These are phyloP conservation scores for Cephus pulcher DNA, from an alignment of 2,888 invertebrate species.

Conservation along the genomic window DNA sequence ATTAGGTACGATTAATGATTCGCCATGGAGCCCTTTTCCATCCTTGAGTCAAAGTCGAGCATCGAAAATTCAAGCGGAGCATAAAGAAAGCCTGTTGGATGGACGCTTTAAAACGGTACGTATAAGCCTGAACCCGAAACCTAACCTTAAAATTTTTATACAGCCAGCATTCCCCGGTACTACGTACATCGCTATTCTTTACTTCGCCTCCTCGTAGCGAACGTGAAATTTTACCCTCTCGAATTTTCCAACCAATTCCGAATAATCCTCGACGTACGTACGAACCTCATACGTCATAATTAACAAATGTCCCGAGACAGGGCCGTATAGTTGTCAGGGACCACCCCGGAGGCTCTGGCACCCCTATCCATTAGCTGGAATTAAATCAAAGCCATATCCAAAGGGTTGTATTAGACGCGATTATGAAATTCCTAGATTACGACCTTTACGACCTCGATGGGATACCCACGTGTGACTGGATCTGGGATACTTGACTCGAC, in stretches of 20 bases:
- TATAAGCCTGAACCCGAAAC: neutral
- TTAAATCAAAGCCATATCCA: constrained; percentile 53
- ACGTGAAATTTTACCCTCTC: neutral
- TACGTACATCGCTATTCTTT: too few relatives aligned
- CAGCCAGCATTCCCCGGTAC: neutral
- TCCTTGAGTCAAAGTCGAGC: neutral
- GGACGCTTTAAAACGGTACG: neutral
- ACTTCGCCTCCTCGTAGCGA: neutral
- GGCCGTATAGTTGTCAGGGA: constrained; percentile 30
- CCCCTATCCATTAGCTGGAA: constrained; percentile 59
- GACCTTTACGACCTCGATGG: constrained; percentile 12
- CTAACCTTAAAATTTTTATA: neutral
- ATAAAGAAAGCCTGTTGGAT: neutral
- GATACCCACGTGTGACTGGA: neutral
- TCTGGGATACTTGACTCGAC: neutral
- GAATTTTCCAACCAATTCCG: neutral
- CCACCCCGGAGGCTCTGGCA: constrained; percentile 50
- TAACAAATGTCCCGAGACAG: constrained; percentile 43
- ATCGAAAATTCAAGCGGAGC: neutral
- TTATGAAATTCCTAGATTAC: constrained; percentile 47
- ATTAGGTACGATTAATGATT: constrained; percentile 5
- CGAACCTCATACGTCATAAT: constrained; percentile 51
- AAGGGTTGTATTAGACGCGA: constrained; percentile 33
- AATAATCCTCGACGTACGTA: neutral
- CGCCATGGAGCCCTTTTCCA: constrained; percentile 4